These are phyloP conservation scores for Adela reaumurella DNA, from an alignment of 2,888 invertebrate genomes.

Conservation along the genomic window DNA sequence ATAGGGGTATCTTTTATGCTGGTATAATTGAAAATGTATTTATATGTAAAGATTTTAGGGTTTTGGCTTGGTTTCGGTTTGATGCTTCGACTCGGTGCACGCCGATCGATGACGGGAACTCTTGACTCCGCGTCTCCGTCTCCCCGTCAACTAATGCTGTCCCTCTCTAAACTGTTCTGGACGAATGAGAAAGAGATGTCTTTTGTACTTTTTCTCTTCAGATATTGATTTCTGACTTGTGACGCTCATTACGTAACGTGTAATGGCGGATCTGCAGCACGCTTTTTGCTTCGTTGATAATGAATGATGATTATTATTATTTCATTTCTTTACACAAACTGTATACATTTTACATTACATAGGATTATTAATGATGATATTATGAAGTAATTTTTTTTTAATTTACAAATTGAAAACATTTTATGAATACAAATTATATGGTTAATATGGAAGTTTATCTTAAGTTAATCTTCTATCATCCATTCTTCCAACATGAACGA, in stretches of 20 bases:
- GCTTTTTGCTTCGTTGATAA: no score
- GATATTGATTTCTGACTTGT: neutral
- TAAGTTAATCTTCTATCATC: no score
- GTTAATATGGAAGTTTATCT: no score
- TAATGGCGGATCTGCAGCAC: neutral
- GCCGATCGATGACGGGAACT: slow-evolving; percentile 48
- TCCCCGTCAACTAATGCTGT: slow-evolving; percentile 30
- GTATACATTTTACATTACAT: no score
- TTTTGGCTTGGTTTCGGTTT: neutral
- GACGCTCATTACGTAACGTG: neutral
- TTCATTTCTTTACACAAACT: no score
- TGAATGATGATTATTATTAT: neutral
- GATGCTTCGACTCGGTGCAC: slow-evolving; percentile 10
- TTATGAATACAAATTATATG: no score
- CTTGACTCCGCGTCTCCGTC: slow-evolving; percentile 41
- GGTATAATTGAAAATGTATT: no score
- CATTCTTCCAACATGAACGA: no score
- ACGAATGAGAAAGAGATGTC: neutral
- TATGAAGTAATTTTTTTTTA: no score
- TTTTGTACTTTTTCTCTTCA: neutral
- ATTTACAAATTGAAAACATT: no score
- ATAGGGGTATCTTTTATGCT: no score
- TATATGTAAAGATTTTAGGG: neutral
- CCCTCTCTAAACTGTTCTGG: slow-evolving; percentile 29
- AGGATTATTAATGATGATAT: no score